Evolutionary conservation across 2,888 invertebrate genomes (phyloP).

Genomic region (Monochamus alternatus): DNA sequence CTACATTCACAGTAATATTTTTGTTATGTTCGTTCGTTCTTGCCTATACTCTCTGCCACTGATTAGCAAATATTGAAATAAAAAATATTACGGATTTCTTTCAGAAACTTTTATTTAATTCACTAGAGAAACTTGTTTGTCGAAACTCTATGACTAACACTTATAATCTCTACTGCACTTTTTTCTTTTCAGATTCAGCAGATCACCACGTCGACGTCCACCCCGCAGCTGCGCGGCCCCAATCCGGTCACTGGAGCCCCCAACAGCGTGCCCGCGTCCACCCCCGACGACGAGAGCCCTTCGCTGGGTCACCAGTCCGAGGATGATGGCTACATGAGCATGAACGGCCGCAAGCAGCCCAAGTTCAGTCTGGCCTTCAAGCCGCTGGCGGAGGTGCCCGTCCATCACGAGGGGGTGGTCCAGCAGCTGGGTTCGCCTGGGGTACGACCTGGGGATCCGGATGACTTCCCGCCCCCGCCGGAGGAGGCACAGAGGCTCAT

Average conservation of each 20-base stretch:
- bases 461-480: slow-evolving; percentile 81
- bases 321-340: slow-evolving; percentile 94
- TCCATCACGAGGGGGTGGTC: slow-evolving; percentile 68
- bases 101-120: no score
- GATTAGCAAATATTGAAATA: no score
- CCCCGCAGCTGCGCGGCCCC: slow-evolving; percentile 69
- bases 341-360: slow-evolving; percentile 83
- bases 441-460: slow-evolving; percentile 66
- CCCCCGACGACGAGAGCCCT: slow-evolving; percentile 81
- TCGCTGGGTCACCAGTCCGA: slow-evolving; percentile 89
- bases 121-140: no score
- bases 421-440: slow-evolving; percentile 34
- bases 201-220: slow-evolving; percentile 64
- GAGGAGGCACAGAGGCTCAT: slow-evolving; percentile 86
- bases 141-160: no score
- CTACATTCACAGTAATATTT: no score
- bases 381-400: slow-evolving; percentile 75
- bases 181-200: slow-evolving; percentile 64
- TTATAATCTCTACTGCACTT: background rate
- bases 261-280: slow-evolving; percentile 63
- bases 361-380: slow-evolving; percentile 74
- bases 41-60: no score
- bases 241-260: slow-evolving; percentile 60
- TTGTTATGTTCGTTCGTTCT: no score
- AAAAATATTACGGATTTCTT: no score